phyloP scores from a whole-genome alignment of 2,797 vertebrate species.

The Eleutherodactylus coqui region DNA sequence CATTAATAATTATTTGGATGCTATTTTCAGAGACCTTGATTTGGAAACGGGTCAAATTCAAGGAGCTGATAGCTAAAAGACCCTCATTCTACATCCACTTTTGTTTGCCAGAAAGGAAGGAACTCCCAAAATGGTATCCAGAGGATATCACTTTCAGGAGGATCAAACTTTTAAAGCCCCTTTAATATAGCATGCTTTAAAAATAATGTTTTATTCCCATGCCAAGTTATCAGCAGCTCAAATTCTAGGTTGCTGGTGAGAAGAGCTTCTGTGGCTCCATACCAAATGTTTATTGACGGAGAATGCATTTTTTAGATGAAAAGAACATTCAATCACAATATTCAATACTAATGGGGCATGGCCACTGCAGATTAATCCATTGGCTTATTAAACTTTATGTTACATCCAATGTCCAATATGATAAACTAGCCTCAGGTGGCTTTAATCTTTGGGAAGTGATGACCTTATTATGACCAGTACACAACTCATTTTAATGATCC shows the following conservation, averaged over 20 bases:
- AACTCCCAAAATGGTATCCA: neutral
- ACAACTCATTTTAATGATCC: neutral
- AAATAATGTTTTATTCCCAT: neutral
- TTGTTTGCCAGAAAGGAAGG: too few relatives aligned
- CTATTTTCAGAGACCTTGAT: too few relatives aligned
- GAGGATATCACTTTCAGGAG: neutral
- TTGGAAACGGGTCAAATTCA: too few relatives aligned
- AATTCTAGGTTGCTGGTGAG: neutral
- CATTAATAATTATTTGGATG: too few relatives aligned
- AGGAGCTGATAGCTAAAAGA: too few relatives aligned
- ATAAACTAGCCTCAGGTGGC: neutral
- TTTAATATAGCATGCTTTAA: neutral
- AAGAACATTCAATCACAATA: neutral
- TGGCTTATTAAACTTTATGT: slow-evolving; percentile 1
- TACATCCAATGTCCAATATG: neutral
- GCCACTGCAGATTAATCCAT: neutral
- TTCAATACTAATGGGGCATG: neutral
- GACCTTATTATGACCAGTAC: neutral
- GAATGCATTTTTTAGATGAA: neutral
- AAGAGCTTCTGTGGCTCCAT: neutral
- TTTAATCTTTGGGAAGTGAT: neutral
- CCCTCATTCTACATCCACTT: too few relatives aligned
- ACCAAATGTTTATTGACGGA: neutral
- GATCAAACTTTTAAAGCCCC: neutral
- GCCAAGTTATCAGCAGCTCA: neutral